Evolutionary conservation across 2,113 vertebrate species (phyloP), one percentile per base, ranked within the genome.

Genomic region (Formicarius rufipectus): DNA sequence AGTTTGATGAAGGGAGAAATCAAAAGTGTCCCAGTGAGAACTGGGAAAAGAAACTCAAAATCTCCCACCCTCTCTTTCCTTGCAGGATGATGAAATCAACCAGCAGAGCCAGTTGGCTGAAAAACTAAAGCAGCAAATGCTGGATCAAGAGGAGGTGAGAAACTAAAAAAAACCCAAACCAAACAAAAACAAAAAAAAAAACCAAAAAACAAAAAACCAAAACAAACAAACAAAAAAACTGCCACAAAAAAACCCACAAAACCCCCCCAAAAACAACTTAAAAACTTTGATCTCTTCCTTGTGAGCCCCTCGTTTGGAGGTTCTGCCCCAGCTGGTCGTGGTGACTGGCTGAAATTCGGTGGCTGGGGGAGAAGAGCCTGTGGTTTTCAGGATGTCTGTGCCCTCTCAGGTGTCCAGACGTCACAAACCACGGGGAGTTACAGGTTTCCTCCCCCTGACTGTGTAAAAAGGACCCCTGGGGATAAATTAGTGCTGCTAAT

Each of bases 31-130:
- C 47, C 52, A 55, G 63, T 2, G 8, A 76, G 58, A 91, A 42
- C 45, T 67, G 35, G 68, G 72, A 25, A 49, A 59, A 79, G 17
- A 60, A 84, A 64, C 86, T 69, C 31, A 96, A 87, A 73, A 24
- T 56, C 58, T 75, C 66, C 52, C 73, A 74, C 64, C 28, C 35
- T 89, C 35, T 89, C 4, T 88, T 80, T 96, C 33, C 15, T 91
- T 95, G 80, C 96, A 99, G 99, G 99, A 99, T 93, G 99, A 99
- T 64, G 99, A 99, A 97, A 99, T 99, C 97, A 99, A 99, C 96
- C 99, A 99, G 67, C 99, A 99, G 95, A 99, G 99, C 97, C 99
- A 99, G 97, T 55, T 98, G 89, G 98, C 98, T 27, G 99, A 99
- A 88, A 98, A 98, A 69, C 96, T 99, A 22, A 99, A 99, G 89